Evolutionary conservation across 2,797 vertebrate species (phyloP).

Genomic region (Odontamblyopus lacepedii): DNA sequence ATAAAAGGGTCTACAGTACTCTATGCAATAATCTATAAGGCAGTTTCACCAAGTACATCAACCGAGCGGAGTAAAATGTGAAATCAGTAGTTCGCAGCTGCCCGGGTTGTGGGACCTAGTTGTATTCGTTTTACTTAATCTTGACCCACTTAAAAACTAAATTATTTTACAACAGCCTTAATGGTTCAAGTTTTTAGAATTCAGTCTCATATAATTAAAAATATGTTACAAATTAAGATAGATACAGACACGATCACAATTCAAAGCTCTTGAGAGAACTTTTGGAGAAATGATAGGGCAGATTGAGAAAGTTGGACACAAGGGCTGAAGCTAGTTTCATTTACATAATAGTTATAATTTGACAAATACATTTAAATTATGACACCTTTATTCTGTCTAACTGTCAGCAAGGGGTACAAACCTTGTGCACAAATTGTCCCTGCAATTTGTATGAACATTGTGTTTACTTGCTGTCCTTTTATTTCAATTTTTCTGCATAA

Average conservation of each 20-base stretch:
- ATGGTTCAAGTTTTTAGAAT: background rate
- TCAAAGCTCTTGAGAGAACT: no score
- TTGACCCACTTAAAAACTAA: conserved; percentile 8
- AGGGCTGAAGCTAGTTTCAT: no score
- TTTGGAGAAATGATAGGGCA: background rate
- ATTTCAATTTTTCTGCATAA: no score
- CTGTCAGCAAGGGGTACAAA: no score
- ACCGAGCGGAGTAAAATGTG: background rate
- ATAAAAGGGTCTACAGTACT: background rate
- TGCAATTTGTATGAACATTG: no score
- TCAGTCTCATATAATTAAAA: background rate
- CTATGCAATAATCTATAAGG: background rate
- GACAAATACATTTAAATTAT: background rate
- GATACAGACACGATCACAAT: background rate
- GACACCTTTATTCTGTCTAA: no score
- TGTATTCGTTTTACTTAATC: background rate
- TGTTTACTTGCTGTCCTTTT: no score
- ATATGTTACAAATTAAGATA: background rate
- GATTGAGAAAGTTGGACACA: background rate
- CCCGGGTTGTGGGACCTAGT: background rate
- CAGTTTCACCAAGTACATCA: background rate
- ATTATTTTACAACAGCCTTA: background rate
- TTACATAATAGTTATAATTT: background rate
- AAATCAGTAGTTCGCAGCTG: background rate
- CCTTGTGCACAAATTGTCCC: no score